Evolutionary conservation across 2,113 vertebrate species (phyloP), one percentile per base, ranked within the genome.

Genomic region (Clupea harengus): DNA sequence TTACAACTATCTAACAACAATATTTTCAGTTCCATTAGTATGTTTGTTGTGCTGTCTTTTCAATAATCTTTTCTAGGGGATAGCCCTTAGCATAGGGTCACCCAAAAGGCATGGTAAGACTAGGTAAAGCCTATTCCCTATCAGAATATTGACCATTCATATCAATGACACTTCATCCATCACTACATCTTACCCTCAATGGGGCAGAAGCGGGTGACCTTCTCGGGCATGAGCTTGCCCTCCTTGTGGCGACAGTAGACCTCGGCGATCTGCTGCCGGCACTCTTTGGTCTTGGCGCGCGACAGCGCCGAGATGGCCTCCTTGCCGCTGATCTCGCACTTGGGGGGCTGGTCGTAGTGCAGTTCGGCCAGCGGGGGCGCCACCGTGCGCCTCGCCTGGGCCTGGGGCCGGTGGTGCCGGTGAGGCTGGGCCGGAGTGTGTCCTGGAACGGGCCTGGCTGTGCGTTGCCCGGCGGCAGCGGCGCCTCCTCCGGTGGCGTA

Each of bases 291-390:
- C 89, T 97, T 98, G 44, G 97, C 91, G 0, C 98, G 95, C 85
- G 97, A 96, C 82, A 99, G 94, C 49, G 98, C 98, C 0, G 98
- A 99, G 90, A 99, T 95, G 1, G 98, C 98, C 91, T 99, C 98
- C 90, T 99, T 99, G 87, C 98, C 98, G 0, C 96, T 96, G 89
- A 99, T 97, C 92, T 99, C 98, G 1, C 98, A 99, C 92, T 94
- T 96, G 0, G 96, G 96, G 0, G 94, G 93, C 9, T 96, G 96
- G 57, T 99, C 97, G 0, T 97, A 95, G 11, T 93, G 95, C 85
- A 96, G 89, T 64, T 97, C 97, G 0, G 95, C 83, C 64, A 72
- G 25, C 6, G 94, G 88, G 0, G 92, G 88, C 1, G 89, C 60
- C 1, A 90, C 91, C 0, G 86, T 87, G 88, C 89, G 90, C 89